These are phyloP conservation scores for Ischnus inquisitorius DNA, from an alignment of 2,888 invertebrate species.

Conservation along the genomic window DNA sequence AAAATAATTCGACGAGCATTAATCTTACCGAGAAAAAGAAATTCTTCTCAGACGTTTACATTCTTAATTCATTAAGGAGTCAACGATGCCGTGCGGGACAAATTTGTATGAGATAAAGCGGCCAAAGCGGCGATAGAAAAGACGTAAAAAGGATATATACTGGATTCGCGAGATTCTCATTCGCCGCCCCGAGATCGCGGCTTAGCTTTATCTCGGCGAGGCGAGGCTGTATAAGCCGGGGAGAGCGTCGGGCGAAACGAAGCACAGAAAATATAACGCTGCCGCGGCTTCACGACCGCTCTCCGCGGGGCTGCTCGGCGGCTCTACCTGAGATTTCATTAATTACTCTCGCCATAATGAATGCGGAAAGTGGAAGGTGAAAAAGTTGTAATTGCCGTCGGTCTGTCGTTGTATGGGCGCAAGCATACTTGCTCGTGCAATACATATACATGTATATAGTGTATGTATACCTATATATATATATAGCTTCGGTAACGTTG, in stretches of 20 bases:
- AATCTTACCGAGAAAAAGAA: background rate
- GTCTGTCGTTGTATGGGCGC: conserved; percentile 17
- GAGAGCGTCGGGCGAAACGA: background rate
- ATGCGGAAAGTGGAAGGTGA: conserved; percentile 48
- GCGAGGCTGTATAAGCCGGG: background rate
- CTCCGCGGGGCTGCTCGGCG: conserved; percentile 5
- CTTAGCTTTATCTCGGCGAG: background rate
- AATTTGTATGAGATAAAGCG: background rate
- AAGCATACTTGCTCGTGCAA: background rate
- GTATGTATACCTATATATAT: conserved; percentile 25
- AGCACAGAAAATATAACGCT: conserved; percentile 32
- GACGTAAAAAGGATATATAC: background rate
- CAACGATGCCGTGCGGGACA: background rate
- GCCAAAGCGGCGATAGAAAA: background rate
- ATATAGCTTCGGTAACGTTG: conserved; percentile 36
- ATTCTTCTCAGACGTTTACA: background rate
- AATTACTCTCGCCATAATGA: conserved; percentile 69
- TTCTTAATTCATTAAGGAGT: background rate
- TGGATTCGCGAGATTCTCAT: background rate
- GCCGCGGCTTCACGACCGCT: conserved; percentile 21
- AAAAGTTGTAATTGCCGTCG: conserved; percentile 70
- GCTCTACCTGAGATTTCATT: conserved; percentile 62
- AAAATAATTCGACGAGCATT: background rate
- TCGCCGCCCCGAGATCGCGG: background rate
- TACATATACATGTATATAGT: background rate